These are phyloP conservation scores for Osmerus eperlanus DNA, from an alignment of 2,113 vertebrate species.

Conservation along the genomic window DNA sequence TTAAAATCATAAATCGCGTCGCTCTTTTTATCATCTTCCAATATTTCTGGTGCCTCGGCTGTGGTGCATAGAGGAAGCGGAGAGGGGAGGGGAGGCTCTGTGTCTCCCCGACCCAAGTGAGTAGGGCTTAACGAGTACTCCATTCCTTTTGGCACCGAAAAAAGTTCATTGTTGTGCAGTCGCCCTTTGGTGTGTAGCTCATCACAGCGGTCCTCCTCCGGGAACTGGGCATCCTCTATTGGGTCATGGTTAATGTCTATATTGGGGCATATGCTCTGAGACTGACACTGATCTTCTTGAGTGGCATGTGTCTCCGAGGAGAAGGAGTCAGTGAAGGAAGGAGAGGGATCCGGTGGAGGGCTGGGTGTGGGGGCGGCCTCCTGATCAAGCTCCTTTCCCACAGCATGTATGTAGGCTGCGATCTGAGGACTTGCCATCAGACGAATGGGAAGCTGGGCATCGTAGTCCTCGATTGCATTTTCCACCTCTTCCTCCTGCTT, in stretches of 20 bases:
- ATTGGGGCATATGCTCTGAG: constrained; percentile 39
- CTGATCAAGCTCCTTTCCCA: constrained; percentile 41
- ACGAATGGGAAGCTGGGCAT: constrained; percentile 58
- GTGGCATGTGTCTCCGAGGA: constrained; percentile 25
- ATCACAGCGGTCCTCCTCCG: constrained; percentile 29
- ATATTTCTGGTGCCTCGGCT: constrained; percentile 43
- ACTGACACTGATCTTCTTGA: constrained; percentile 33
- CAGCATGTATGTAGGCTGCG: constrained; percentile 48
- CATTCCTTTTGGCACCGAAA: constrained; percentile 34
- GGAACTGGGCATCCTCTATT: constrained; percentile 35
- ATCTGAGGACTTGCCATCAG: constrained; percentile 63
- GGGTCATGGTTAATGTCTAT: constrained; percentile 41
- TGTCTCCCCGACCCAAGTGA: constrained; percentile 48
- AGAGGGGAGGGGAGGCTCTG: constrained; percentile 35
- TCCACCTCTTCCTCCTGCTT: constrained; percentile 52
- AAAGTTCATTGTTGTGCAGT: constrained; percentile 28
- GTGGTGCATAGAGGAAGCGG: constrained; percentile 37
- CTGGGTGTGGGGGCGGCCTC: constrained; percentile 39
- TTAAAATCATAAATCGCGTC: constrained; percentile 63
- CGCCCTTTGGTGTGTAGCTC: constrained; percentile 29
- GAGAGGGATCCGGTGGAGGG: constrained; percentile 44
- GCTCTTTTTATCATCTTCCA: constrained; percentile 41
- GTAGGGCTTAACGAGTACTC: constrained; percentile 57
- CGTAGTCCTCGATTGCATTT: constrained; percentile 51
- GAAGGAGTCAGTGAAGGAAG: constrained; percentile 8